Evolutionary conservation across 2,113 vertebrate species (phyloP).

Genomic region (Blennius ocellaris): DNA sequence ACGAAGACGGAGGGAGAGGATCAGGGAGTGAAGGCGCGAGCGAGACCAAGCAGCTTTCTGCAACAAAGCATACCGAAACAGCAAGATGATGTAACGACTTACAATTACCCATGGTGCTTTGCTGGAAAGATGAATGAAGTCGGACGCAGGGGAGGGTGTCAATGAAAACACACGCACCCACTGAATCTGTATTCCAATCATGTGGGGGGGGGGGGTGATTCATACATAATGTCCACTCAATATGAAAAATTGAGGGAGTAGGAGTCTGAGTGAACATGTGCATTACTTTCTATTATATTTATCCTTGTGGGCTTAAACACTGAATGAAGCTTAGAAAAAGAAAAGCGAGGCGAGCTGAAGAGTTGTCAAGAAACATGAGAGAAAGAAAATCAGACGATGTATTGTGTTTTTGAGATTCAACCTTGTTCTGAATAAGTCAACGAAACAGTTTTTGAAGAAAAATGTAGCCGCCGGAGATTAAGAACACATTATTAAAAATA

Average conservation of each 20-base stretch:
- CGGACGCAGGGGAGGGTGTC: conserved; percentile 48
- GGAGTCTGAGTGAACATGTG: background rate
- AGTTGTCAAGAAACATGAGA: background rate
- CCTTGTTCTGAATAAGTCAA: no score
- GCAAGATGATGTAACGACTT: conserved; percentile 65
- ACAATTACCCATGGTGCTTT: conserved; percentile 69
- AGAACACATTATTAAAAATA: no score
- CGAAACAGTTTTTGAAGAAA: no score
- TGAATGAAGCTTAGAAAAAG: conserved; percentile 3
- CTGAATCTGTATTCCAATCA: conserved; percentile 61
- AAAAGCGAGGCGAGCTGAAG: background rate
- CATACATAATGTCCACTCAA: conserved; percentile 10
- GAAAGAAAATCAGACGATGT: background rate
- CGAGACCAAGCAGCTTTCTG: conserved; percentile 36
- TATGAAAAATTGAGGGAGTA: conserved; percentile 6
- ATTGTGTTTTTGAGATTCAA: no score
- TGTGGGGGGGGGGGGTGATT: conserved; percentile 36
- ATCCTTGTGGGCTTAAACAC: conserved; percentile 1
- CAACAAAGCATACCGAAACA: conserved; percentile 49
- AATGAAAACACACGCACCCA: conserved; percentile 52
- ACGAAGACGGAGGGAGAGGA: conserved; percentile 12
- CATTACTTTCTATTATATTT: background rate
- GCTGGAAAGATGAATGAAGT: conserved; percentile 77
- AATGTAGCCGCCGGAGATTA: no score
- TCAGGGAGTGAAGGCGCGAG: conserved; percentile 14